Base-by-base conservation (phyloP, 2,888 invertebrate species). In the Malachius bipustulatus region DNA sequence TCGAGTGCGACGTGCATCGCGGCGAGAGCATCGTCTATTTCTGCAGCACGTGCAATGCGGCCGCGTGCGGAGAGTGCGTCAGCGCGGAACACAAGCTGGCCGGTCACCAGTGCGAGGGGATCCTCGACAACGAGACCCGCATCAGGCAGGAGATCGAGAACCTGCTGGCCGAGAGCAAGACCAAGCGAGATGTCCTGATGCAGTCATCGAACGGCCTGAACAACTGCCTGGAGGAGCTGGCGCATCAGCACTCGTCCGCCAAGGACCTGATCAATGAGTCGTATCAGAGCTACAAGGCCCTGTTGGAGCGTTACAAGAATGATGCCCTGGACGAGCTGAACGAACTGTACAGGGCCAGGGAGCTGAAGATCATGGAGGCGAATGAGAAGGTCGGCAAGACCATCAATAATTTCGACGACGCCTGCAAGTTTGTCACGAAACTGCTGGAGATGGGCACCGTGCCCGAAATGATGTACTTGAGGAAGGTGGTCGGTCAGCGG, bases 311-410 rank as follows among this genome's bases (percentile, higher is more conserved):
- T 49, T 78, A 81, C 45, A 75, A 81, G 46, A 87, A 90, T 50
- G 75, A 75, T 32, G 71, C 82, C 11, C 63, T 87, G 13, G 72
- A 75, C 45, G 77, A 82, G 53, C 68, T 88, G 30, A 77, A 80
- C 49, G 71, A 72, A 44, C 60, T 85, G 42, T 90, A 93, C 59
- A 81, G 82, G 39, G 79, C 82, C 52, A 75, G 88, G 40, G 90
- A 90, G 61, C 68, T 91, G 26, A 80, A 82, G 59, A 80, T 91
- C 19, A 91, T 91, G 89, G 89, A 90, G 56, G 69, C 82, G 41
- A 77, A 82, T 54, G 82, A 84, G 54, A 51, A 55, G 29, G 75
- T 90, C 36, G 88, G 84, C 50, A 87, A 85, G 56, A 82, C 81
- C 3, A 78, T 83, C 42, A 82, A 81, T 43, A 79, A 82, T 50